Evolutionary conservation across 2,888 invertebrate genomes (phyloP), one percentile per base, ranked within the genome.

Genomic region (Tetramorium bicarinatum): DNA sequence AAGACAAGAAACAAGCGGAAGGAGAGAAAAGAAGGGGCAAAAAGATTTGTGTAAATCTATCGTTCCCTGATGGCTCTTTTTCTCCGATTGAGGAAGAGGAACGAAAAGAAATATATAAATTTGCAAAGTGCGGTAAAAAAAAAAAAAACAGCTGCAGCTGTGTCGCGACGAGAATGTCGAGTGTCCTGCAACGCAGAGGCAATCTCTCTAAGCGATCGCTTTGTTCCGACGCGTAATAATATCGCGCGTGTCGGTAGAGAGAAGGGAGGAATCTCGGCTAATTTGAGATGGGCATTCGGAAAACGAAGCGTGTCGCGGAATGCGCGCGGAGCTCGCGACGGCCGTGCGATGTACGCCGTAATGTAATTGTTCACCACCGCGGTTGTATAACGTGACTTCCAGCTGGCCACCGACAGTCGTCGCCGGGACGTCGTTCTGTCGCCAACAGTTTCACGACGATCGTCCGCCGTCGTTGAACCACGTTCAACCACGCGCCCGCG

Each of bases 341-440:
- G 72, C 91, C 91, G 89, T 87, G 88, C 64, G 87, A 92, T 92
- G 89, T 92, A 89, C 92, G 92, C 29, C 29, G 29, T 34, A 90
- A 91, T 88, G 91, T 92, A 91, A 92, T 92, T 92, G 91, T 91
- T 92, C 82, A 88, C 84, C 90, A 88, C 84, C 90, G 90, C 84
- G 83, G 90, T 92, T 91, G 91, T 92, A 89, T 88, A 92, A 93
- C 88, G 84, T 82, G 66, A 82, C 76, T 87, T 90, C 86, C 88
- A 89, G 90, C 87, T 82, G 49, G 82, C 64, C 82, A 29, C 7
- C 66, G 59, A 52, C 81, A 59, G 77, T 75, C 61, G n/a, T 67
- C 64, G 64, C 9, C 84, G n/a, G 11, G 18, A 29, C 49, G 21
- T 52, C 34, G 9, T 52, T 29, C 29, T 34, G 29, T 34, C 29